Base-by-base conservation (phyloP, 1,140 invertebrate species). In the Scaptomyza hsui region DNA sequence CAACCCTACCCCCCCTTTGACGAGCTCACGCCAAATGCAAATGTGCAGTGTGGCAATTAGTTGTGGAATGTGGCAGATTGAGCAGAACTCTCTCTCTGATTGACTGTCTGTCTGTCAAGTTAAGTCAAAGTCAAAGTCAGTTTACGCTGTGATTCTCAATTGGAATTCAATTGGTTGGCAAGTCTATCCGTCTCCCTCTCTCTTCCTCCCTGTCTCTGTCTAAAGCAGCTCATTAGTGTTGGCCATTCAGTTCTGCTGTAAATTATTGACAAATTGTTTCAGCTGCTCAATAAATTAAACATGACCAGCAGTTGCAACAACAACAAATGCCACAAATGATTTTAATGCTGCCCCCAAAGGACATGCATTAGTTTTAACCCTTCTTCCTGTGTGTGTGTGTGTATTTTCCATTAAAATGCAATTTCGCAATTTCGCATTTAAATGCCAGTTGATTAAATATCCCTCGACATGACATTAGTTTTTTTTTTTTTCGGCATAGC, bases 161-260 rank as follows among this genome's bases (percentile, higher is more conserved):
- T 88, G 78, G 57, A 82, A 72, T 82, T 47, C 82, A 78, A 88
- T 88, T 78, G 82, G 64, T 29, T 52, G 74, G 60, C 72, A 80
- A 83, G 75, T 74, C 55, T 39, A 4, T 24, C 24, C 2, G 2
- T 26, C 26, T 9, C 29, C 18, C 7, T 6, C 13, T 4, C 32
- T 6, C 5, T 4, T 32, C 1, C 13, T 26, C 4, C 12, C 52
- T 16, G 12, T 41, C 1, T 15, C 44, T 12, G 15, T 16, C 21
- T 35, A 68, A 68, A 32, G 64, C 32, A 70, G 72, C 78, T 86
- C 82, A 86, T 86, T 86, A 88, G 73, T 68, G 67, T 39, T 52
- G 35, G 35, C 64, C 15, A 85, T 86, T 85, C 63, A 81, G 59
- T 21, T 24, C 9, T 42, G 48, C 49, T n/a, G 13, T 4, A 53